Evolutionary conservation across 2,888 invertebrate species (phyloP), one percentile per base, ranked within the genome.

Genomic region (Reticulitermes lucifugus): DNA sequence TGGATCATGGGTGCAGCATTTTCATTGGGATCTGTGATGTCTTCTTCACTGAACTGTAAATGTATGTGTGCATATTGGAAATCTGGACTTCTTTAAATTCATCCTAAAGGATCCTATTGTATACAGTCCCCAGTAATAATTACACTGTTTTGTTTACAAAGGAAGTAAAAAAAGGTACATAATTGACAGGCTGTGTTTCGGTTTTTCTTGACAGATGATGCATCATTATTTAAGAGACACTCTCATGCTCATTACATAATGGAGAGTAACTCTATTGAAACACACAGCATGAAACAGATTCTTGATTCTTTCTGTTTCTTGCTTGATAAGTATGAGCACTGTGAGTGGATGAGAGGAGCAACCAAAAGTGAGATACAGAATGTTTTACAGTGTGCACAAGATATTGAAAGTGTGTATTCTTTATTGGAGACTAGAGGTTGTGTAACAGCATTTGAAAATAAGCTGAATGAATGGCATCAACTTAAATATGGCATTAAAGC

Each of bases 341-440:
- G 91, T 35, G 89, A 89, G 84, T 93, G 92, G 93, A 91, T 91
- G 46, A 90, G 89, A 86, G 90, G 90, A 87, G 90, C 91, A 0
- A 92, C 92, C 6, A 89, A 89, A 83, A 90, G 91, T 85, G 93
- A 93, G 89, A 90, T 94, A 2, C 91, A 89, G 89, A 93, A 92
- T 88, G 91, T 92, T 41, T 93, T 94, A 87, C 88, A 92, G 86
- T 90, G 92, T 86, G 92, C 93, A 59, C 89, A 89, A 80, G 93
- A 93, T 88, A 89, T 95, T 51, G 94, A 94, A 89, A 92, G 91
- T 87, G 90, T 92, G 85, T 89, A 93, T 12, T 89, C 90, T 81
- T 92, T 91, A 88, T 90, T 94, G 2, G 80, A 86, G 60, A 85
- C 88, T 35, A 87, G 89, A 55, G 90, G 91, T 86, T 91, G 91